Evolutionary conservation across 2,113 vertebrate genomes (phyloP).

Genomic region (Epinephelus lanceolatus): DNA sequence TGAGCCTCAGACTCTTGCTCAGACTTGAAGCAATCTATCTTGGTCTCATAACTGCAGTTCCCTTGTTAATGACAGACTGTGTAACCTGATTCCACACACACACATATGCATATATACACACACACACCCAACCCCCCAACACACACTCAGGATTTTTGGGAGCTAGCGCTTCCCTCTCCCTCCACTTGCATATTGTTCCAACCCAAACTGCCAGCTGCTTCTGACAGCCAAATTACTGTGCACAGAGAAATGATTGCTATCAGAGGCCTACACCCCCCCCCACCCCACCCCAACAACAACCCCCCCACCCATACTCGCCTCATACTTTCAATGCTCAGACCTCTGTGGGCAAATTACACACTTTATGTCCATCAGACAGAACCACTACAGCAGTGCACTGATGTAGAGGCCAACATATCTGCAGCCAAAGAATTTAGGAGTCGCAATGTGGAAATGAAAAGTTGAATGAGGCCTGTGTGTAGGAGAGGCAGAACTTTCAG

Average conservation of each 20-base stretch:
- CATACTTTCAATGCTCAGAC: slow-evolving; percentile 67
- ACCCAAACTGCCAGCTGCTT: slow-evolving; percentile 83
- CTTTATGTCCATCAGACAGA: slow-evolving; percentile 65
- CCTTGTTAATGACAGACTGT: slow-evolving; percentile 83
- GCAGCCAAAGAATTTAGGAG: neutral
- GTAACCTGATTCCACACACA: slow-evolving; percentile 83
- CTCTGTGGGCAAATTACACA: slow-evolving; percentile 76
- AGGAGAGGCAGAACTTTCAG: neutral
- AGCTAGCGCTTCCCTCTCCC: slow-evolving; percentile 73
- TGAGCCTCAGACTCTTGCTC: slow-evolving; percentile 79
- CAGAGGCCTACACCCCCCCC: slow-evolving; percentile 71
- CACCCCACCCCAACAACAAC: neutral
- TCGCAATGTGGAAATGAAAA: slow-evolving; percentile 27
- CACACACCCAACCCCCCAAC: slow-evolving; percentile 30
- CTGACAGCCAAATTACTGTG: slow-evolving; percentile 84
- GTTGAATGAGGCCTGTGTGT: slow-evolving; percentile 15
- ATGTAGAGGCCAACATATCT: slow-evolving; percentile 6
- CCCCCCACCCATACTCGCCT: neutral
- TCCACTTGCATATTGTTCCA: slow-evolving; percentile 83
- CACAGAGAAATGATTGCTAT: slow-evolving; percentile 81
- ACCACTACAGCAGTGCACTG: slow-evolving; percentile 42
- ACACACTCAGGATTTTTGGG: slow-evolving; percentile 58
- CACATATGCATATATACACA: slow-evolving; percentile 21
- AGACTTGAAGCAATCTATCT: slow-evolving; percentile 83
- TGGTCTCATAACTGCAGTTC: slow-evolving; percentile 79